Percentiles rank a stretch among this genome's conserved stretches.
Conservation (phyloP, 2,113 vertebrate species). For the Peromyscus leucopus region DNA sequence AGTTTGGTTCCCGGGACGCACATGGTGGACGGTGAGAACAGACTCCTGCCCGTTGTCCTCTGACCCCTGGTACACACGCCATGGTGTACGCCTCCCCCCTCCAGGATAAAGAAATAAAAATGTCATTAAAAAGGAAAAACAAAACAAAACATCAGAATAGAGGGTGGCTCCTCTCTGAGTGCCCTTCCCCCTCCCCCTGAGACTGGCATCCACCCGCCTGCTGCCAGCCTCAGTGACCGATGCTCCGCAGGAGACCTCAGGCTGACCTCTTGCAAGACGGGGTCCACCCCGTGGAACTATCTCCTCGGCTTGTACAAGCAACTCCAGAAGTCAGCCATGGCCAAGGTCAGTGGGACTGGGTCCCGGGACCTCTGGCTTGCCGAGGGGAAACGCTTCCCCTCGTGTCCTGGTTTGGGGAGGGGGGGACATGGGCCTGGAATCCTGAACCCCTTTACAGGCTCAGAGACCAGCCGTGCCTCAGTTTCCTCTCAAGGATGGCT, state of each 20-base stretch:
- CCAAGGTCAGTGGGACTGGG: conserved; percentile 56
- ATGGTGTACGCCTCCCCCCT: too few relatives aligned
- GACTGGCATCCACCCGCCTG: too few relatives aligned
- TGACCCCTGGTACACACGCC: neutral
- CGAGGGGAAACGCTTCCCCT: neutral
- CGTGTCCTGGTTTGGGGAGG: neutral
- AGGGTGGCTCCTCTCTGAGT: neutral
- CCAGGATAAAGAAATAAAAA: neutral
- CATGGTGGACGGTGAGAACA: neutral
- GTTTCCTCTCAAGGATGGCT: neutral
- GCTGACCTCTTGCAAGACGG: conserved; percentile 9
- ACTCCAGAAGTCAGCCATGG: conserved; percentile 3
- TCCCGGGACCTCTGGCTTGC: neutral
- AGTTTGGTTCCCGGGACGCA: neutral
- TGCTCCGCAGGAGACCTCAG: conserved; percentile 58
- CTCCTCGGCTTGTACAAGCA: conserved; percentile 75
- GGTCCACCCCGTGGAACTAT: conserved; percentile 67
- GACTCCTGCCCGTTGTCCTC: neutral
- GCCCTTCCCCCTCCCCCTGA: neutral
- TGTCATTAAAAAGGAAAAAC: neutral
- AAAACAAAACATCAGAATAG: neutral
- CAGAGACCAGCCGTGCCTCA: neutral
- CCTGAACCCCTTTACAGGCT: neutral
- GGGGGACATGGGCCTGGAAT: neutral
- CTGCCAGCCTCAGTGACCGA: neutral